Evolutionary conservation across 2,113 vertebrate species (phyloP).

Genomic region (Callionymus lyra): DNA sequence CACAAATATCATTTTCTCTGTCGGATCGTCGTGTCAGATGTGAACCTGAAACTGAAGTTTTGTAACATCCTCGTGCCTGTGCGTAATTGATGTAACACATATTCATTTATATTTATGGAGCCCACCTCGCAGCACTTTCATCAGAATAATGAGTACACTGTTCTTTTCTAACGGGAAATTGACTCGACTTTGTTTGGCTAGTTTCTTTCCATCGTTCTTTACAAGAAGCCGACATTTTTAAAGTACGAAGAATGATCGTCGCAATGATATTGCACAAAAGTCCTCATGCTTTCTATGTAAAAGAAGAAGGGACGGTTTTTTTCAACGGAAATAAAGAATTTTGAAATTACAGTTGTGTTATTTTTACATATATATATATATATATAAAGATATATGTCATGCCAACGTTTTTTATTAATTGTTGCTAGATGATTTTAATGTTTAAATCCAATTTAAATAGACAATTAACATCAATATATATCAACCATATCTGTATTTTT

Average conservation of each 20-base stretch:
- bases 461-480: too few species aligned
- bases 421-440: too few species aligned
- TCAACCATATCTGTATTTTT: too few species aligned
- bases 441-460: too few species aligned
- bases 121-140: constrained; percentile 47
- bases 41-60: constrained; percentile 20
- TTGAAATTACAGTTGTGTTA: background rate
- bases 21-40: constrained; percentile 27
- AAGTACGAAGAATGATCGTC: constrained; percentile 45
- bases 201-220: constrained; percentile 41
- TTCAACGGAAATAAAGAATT: constrained; percentile 39
- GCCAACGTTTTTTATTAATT: too few species aligned
- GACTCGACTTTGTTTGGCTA: constrained; percentile 18
- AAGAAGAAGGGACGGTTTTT: constrained; percentile 47
- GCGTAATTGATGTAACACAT: constrained; percentile 33
- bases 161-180: constrained; percentile 6
- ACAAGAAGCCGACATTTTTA: constrained; percentile 38
- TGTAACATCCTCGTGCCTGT: constrained; percentile 51
- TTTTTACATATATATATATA: background rate
- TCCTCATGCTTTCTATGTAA: constrained; percentile 50
- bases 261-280: constrained; percentile 60
- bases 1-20: constrained; percentile 19
- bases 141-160: constrained; percentile 31
- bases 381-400: too few species aligned
- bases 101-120: constrained; percentile 43